Conservation (phyloP, 2,797 vertebrate genomes). For the Euphonia xanthogaster region DNA sequence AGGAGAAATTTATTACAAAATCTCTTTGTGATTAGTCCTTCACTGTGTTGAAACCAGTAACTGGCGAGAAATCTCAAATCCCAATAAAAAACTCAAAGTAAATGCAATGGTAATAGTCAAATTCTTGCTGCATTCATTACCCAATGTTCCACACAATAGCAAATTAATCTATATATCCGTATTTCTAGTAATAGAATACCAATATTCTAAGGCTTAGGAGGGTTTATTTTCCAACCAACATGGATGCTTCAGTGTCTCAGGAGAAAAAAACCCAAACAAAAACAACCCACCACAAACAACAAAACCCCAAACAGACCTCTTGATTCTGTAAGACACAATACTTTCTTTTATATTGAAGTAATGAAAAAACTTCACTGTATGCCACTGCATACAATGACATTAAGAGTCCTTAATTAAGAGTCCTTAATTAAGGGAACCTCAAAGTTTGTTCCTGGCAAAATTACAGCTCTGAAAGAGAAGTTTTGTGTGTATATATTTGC, state of each 20-base stretch:
- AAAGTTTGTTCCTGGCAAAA: background rate
- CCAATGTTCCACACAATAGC: background rate
- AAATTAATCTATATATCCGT: background rate
- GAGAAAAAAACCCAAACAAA: fast-evolving
- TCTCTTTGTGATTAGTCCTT: background rate
- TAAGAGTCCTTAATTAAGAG: background rate
- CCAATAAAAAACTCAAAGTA: background rate
- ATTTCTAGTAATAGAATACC: background rate
- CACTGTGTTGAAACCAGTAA: background rate
- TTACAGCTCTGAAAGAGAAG: background rate
- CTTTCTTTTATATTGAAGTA: background rate
- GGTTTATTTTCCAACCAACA: background rate
- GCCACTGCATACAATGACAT: background rate
- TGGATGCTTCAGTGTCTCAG: background rate
- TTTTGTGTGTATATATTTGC: background rate
- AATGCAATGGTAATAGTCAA: background rate
- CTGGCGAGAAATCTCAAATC: background rate
- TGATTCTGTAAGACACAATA: background rate
- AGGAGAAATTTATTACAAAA: background rate
- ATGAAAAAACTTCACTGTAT: background rate
- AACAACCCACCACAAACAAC: background rate
- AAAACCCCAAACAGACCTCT: background rate
- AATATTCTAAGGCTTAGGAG: background rate
- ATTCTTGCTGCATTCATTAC: background rate
- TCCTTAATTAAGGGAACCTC: background rate